Percentiles rank a stretch among this genome's conserved stretches.
Conservation (phyloP, 1,140 invertebrate genomes). For the Leptopilina boulardi region DNA sequence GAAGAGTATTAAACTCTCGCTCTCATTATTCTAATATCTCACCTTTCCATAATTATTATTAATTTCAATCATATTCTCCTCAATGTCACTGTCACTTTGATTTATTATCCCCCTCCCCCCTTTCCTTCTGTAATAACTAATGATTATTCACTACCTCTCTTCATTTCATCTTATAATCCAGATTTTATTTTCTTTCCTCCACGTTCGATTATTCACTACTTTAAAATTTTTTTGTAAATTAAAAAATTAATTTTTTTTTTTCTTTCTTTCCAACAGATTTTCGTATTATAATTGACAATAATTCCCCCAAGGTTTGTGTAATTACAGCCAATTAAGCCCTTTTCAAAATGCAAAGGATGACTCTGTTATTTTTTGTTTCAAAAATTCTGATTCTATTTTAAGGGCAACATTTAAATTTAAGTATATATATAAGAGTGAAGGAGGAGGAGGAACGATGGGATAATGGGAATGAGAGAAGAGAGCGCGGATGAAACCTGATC, state of each 20-base stretch:
- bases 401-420: constrained; percentile 13
- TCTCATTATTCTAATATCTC: constrained; percentile 38
- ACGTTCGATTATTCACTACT: neutral
- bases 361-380: neutral
- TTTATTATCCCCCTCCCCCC: neutral
- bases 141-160: neutral
- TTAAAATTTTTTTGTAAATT: no score
- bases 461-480: constrained; percentile 45
- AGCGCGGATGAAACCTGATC: constrained; percentile 68
- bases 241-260: neutral
- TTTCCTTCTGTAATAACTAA: no score
- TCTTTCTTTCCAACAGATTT: neutral
- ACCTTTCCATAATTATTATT: constrained; percentile 11
- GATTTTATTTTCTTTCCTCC: neutral
- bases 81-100: neutral
- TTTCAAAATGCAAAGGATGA: neutral
- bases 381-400: constrained; percentile 11
- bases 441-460: constrained; percentile 45
- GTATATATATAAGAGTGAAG: constrained; percentile 33
- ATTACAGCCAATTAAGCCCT: neutral
- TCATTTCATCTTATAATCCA: neutral
- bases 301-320: no score
- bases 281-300: no score
- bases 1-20: constrained; percentile 44
- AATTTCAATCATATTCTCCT: neutral